Evolutionary conservation across 2,888 invertebrate species (phyloP).

Genomic region (Tricholauxania praeusta): DNA sequence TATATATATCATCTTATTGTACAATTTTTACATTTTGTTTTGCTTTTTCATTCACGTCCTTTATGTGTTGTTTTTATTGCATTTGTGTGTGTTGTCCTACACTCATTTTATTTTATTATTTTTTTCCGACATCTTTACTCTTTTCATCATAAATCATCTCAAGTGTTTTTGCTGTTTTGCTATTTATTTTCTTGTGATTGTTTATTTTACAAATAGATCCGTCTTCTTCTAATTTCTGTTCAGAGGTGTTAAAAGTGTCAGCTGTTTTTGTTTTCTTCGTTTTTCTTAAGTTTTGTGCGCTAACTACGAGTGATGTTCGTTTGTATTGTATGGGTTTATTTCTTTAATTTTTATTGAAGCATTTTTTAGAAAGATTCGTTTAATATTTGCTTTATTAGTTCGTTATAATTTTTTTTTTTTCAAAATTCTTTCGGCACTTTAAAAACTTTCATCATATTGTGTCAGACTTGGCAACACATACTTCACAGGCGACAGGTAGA

Average conservation of each 20-base stretch:
- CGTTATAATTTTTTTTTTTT: constrained; percentile 22
- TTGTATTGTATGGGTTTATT: constrained; percentile 34
- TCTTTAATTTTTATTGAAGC: constrained; percentile 22
- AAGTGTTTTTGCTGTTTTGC: constrained; percentile 50
- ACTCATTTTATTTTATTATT: constrained; percentile 9
- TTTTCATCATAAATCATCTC: constrained; percentile 62
- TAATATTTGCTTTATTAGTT: constrained; percentile 35
- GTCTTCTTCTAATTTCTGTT: constrained; percentile 33
- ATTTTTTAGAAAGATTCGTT: constrained; percentile 23
- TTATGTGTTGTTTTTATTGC: not conserved
- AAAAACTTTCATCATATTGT: no score
- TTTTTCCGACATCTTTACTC: not conserved
- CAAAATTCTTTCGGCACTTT: not conserved
- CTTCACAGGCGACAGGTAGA: no score
- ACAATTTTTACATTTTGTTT: not conserved
- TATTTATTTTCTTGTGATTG: constrained; percentile 29
- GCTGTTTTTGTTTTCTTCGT: constrained; percentile 16
- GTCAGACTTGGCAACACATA: no score
- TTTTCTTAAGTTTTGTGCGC: constrained; percentile 28
- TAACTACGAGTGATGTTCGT: constrained; percentile 34
- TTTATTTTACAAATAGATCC: constrained; percentile 33
- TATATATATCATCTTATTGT: constrained; percentile 39
- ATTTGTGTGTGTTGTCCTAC: not conserved
- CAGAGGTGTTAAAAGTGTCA: constrained; percentile 27
- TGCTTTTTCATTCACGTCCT: not conserved